Base-by-base conservation (phyloP, 2,113 vertebrate genomes). In the Sinocyclocheilus anophthalmus region DNA sequence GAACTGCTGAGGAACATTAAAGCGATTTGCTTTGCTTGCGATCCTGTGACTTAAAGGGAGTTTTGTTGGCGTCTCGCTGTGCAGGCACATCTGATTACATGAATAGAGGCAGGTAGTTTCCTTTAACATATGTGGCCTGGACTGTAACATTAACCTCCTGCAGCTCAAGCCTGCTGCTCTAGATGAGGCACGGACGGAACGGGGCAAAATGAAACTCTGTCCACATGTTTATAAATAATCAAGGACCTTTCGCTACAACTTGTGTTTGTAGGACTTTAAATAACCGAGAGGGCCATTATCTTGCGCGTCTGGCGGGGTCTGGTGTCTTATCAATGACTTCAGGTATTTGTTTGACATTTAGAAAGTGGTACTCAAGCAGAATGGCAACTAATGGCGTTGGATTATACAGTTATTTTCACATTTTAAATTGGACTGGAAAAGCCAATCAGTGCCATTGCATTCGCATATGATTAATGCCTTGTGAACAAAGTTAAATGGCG, bases 381-480 rank as follows among this genome's bases (percentile, higher is more conserved):
- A 67, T 39, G 30, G 33, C 30, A 59, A 83, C 45, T 77, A 77
- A 83, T 61, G 77, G n/a, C 26, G 65, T 26, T 69, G 61, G 76
- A 84, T 86, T 86, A 45, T n/a, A n/a, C 53, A 55, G 59, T 81
- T 84, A 73, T 80, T n/a, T n/a, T 78, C 63, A 26, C 61, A 88
- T 81, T 81, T 63, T 63, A 88, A 77, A 65, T 84, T 72, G 30
- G 87, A 90, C 33, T 90, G 91, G 93, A 93, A 91, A 76, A 91
- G 80, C 86, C 89, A 86, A 76, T 82, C 65, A 84, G 77, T 78
- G 78, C 1, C 45, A n/a, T 84, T 91, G 92, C 90, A 90, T 92
- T 90, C 91, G 85, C 87, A 88, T 76, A 84, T 94, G 93, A 95
- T 94, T 93, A 93, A 94, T 94, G 92, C 91, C 90, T 88, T 89